phyloP scores from a whole-genome alignment of 2,797 vertebrate genomes.

The Anisognathus igniventris region DNA sequence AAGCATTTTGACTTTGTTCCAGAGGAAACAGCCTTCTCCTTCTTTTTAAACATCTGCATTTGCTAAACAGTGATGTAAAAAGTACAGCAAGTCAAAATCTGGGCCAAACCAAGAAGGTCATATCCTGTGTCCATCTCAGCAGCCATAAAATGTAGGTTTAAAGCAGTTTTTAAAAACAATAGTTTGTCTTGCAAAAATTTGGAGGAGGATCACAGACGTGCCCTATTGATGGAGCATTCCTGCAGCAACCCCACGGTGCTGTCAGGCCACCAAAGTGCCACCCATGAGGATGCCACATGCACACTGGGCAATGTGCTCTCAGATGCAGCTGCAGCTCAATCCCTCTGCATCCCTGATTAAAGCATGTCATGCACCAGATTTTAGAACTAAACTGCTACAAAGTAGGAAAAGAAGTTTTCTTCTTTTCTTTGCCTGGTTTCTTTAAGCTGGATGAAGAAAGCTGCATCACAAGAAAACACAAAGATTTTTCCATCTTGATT shows the following conservation, averaged over 20 bases:
- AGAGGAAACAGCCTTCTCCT: constrained; percentile 35
- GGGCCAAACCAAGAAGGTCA: constrained; percentile 43
- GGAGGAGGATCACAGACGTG: not conserved
- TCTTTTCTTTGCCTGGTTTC: not conserved
- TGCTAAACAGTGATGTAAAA: constrained; percentile 45
- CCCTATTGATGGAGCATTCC: not conserved
- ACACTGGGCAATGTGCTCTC: not conserved
- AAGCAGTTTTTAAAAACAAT: not conserved
- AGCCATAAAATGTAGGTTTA: constrained; percentile 13
- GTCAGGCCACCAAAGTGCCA: not conserved
- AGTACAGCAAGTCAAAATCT: constrained; percentile 16
- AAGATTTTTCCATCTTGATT: not conserved
- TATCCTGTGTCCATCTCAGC: constrained; percentile 37
- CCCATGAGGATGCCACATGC: rapidly evolving
- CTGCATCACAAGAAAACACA: not conserved
- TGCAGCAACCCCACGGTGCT: not conserved
- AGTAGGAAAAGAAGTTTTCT: rapidly evolving
- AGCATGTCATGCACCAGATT: not conserved
- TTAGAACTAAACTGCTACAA: not conserved
- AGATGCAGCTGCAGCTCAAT: not conserved
- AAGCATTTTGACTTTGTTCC: constrained; percentile 22
- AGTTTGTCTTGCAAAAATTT: not conserved
- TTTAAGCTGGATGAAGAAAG: not conserved
- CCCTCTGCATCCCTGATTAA: not conserved
- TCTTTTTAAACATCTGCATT: constrained; percentile 57